Base-by-base conservation (phyloP, 2,797 vertebrate species). In the Dendrocincla fuliginosa region DNA sequence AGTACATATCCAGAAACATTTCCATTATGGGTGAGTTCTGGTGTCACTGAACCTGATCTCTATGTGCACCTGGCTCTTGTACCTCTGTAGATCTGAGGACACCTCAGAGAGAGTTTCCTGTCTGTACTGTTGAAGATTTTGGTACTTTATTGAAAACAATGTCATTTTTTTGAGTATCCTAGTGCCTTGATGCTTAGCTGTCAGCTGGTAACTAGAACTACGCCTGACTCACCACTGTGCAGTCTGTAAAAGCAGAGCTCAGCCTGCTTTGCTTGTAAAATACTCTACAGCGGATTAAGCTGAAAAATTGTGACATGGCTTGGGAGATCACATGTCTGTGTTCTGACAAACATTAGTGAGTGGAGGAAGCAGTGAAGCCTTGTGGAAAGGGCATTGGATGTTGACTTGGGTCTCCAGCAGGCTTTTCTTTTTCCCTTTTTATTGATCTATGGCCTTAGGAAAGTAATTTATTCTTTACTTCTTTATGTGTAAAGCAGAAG, bases 211-310 rank as follows among this genome's bases (percentile, higher is more conserved):
- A 18, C 57, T 73, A 87, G 95, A 92, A 46, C 87, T 81, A 2
- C 39, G 73, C 22, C 74, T 22, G 22, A 32, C 42, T 53, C 84
- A 22, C 69, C 6, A 0, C 47, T 84, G 59, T 50, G 78, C 76
- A 89, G 84, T 76, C 93, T 93, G 82, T 95, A 65, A 73, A 65
- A 82, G 73, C 42, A 84, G 64, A 94, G 84, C 69, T 94, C 20
- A 55, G 33, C 33, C 71, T 3, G 0, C 32, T 6, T 50, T 41
- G 84, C 75, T 70, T 74, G 37, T 83, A 20, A 56, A 67, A 71
- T 49, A 33, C 35, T 79, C 57, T 61, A 2, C 35, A 30, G 39
- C 16, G 37, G 33, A 16, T 81, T 47, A 41, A 71, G 41, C 35
- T 88, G 87, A 81, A 76, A 41, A 75, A 14, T 18, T 35, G n/a